phyloP scores from a whole-genome alignment of 2,113 vertebrate genomes.

The Psilopsiagon aymara region DNA sequence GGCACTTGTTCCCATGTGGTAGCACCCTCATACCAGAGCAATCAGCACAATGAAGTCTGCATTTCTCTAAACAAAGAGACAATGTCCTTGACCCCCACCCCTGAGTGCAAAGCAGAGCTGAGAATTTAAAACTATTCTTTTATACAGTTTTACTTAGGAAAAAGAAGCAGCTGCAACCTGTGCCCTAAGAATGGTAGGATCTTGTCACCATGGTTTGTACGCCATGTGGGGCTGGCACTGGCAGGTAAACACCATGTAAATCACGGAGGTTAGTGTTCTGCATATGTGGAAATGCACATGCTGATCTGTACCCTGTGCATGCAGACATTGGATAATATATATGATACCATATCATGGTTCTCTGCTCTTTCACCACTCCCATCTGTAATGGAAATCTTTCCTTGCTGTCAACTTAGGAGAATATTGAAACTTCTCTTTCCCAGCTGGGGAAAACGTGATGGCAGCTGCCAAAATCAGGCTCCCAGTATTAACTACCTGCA shows the following conservation, averaged over 20 bases:
- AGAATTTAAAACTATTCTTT: not conserved
- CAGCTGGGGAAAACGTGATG: not conserved
- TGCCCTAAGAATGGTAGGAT: not conserved
- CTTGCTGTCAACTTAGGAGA: not conserved
- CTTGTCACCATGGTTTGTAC: not conserved
- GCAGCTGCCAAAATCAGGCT: constrained; percentile 6
- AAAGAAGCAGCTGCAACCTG: not conserved
- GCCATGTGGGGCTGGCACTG: not conserved
- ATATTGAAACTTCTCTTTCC: not conserved
- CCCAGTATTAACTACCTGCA: not conserved
- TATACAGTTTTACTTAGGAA: not conserved
- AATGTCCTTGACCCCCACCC: not conserved
- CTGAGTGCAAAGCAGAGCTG: rapidly evolving
- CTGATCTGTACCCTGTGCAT: not conserved
- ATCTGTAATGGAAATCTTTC: not conserved
- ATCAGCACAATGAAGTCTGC: rapidly evolving
- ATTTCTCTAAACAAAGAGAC: not conserved
- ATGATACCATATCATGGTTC: not conserved
- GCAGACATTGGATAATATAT: not conserved
- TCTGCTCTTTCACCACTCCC: not conserved
- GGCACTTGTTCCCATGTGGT: not conserved
- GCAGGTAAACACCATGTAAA: not conserved
- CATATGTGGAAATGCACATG: rapidly evolving
- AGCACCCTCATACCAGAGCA: not conserved
- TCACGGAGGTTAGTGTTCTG: not conserved